phyloP scores from a whole-genome alignment of 2,797 vertebrate species.

The Cuculus canorus region DNA sequence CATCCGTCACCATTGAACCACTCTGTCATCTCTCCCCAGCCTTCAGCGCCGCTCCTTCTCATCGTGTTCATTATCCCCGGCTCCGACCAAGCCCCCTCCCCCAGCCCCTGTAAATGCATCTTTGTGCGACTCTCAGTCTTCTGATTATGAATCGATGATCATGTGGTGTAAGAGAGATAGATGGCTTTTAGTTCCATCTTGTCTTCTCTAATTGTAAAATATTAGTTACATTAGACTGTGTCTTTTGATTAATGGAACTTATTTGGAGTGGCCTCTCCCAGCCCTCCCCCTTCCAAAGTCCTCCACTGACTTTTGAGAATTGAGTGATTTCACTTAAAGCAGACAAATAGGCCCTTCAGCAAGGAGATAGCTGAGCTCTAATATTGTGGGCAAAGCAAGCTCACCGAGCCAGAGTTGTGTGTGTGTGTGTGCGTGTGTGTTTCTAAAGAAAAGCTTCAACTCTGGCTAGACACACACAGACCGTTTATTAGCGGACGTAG shows the following conservation, averaged over 20 bases:
- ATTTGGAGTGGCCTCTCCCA: slow-evolving; percentile 96
- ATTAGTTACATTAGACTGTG: slow-evolving; percentile 99
- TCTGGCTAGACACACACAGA: slow-evolving; percentile 34
- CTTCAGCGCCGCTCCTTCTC: slow-evolving; percentile 86
- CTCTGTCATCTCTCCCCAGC: slow-evolving; percentile 85
- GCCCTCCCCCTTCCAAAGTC: slow-evolving; percentile 86
- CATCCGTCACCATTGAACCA: slow-evolving; percentile 94
- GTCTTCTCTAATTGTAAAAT: slow-evolving; percentile 99
- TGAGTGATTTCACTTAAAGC: slow-evolving; percentile 97
- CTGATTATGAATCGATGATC: slow-evolving; percentile 99
- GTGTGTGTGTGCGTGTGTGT: neutral
- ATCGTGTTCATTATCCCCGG: slow-evolving; percentile 93
- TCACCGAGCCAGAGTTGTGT: slow-evolving; percentile 26
- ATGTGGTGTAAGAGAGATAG: slow-evolving; percentile 99
- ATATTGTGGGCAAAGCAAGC: slow-evolving; percentile 73
- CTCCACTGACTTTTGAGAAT: slow-evolving; percentile 96
- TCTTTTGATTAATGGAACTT: slow-evolving; percentile 99
- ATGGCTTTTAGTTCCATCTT: slow-evolving; percentile 98
- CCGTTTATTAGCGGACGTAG: slow-evolving; percentile 29
- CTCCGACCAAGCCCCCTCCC: slow-evolving; percentile 76
- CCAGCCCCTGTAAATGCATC: slow-evolving; percentile 83
- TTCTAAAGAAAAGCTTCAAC: slow-evolving; percentile 56
- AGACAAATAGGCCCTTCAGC: slow-evolving; percentile 92
- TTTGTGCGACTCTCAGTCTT: slow-evolving; percentile 89
- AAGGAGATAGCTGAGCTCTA: slow-evolving; percentile 78